A percentile compares a stretch with the other conserved stretches of the same genome.
phyloP scores from a whole-genome alignment of 2,113 vertebrate species.

The Epinephelus cyanopodus region DNA sequence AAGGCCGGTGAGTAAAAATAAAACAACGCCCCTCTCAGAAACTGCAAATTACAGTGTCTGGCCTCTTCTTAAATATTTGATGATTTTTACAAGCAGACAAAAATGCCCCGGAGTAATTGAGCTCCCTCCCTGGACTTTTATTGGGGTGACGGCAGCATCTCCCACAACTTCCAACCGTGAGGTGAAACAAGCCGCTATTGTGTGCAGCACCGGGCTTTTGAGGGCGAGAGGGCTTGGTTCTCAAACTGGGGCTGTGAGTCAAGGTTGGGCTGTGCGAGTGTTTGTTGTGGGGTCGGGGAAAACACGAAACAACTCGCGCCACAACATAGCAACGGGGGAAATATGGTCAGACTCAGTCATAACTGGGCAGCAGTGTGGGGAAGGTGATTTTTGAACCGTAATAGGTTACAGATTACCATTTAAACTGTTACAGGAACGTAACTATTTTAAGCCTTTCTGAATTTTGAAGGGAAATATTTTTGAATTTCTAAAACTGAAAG shows the following conservation, averaged over 20 bases:
- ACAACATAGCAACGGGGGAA: constrained; percentile 45
- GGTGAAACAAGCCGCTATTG: constrained; percentile 78
- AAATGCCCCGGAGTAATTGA: constrained; percentile 68
- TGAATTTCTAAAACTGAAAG: no score
- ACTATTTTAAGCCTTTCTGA: no score
- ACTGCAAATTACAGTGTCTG: constrained; percentile 76
- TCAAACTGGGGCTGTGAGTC: constrained; percentile 49
- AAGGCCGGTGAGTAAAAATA: constrained; percentile 74
- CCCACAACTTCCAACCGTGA: constrained; percentile 64
- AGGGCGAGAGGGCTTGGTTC: constrained; percentile 43
- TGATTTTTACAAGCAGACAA: constrained; percentile 81
- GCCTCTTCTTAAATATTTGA: constrained; percentile 77
- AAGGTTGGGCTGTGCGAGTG: constrained; percentile 38
- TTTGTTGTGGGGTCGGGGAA: constrained; percentile 52
- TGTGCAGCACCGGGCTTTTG: constrained; percentile 44
- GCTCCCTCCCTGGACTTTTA: constrained; percentile 73
- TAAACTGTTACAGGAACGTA: no score
- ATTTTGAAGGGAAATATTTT: no score
- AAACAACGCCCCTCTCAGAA: constrained; percentile 75
- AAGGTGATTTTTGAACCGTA: no score
- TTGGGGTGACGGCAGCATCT: constrained; percentile 80
- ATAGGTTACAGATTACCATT: no score
- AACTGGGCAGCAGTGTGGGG: background rate
- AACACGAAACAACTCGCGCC: constrained; percentile 42
- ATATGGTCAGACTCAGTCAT: constrained; percentile 33